Conservation (phyloP, 1,140 invertebrate genomes). For the Catajapyx aquilonaris region DNA sequence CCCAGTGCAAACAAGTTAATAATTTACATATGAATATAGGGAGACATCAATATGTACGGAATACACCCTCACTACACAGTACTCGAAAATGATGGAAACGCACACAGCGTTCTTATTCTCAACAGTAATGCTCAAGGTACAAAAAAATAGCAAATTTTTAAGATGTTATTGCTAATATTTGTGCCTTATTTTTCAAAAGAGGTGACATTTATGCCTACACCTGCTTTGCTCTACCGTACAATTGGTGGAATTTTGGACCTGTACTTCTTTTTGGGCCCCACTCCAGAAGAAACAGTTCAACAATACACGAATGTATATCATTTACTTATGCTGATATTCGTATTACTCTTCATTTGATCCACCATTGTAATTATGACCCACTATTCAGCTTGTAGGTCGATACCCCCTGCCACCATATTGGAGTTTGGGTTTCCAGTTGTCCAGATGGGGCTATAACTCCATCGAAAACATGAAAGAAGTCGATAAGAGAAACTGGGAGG, state of each 20-base stretch:
- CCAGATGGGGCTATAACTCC: conserved; percentile 21
- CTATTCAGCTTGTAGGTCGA: conserved; percentile 9
- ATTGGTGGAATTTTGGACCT: conserved; percentile 22
- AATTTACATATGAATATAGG: too few species aligned
- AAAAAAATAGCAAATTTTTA: too few species aligned
- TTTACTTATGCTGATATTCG: too few species aligned
- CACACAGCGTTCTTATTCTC: conserved; percentile 9
- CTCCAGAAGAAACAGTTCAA: conserved; percentile 21
- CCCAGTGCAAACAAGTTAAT: too few species aligned
- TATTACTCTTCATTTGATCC: too few species aligned
- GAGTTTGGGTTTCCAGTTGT: conserved; percentile 27
- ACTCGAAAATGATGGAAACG: conserved; percentile 20
- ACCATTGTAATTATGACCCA: too few species aligned
- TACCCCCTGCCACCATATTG: conserved; percentile 25
- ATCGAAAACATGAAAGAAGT: conserved; percentile 18
- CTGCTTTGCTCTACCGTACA: conserved; percentile 18
- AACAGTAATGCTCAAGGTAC: conserved; percentile 13
- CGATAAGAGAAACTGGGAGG: conserved; percentile 17
- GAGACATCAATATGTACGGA: conserved; percentile 24
- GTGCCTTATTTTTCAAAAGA: too few species aligned
- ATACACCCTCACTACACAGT: conserved; percentile 29
- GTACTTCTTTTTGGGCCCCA: conserved; percentile 19
- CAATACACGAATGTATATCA: conserved; percentile 22
- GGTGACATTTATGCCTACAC: conserved; percentile 17
- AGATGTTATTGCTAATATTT: too few species aligned